Evolutionary conservation across 2,797 vertebrate species (phyloP).

Genomic region (Oceanodroma leucorhoa): DNA sequence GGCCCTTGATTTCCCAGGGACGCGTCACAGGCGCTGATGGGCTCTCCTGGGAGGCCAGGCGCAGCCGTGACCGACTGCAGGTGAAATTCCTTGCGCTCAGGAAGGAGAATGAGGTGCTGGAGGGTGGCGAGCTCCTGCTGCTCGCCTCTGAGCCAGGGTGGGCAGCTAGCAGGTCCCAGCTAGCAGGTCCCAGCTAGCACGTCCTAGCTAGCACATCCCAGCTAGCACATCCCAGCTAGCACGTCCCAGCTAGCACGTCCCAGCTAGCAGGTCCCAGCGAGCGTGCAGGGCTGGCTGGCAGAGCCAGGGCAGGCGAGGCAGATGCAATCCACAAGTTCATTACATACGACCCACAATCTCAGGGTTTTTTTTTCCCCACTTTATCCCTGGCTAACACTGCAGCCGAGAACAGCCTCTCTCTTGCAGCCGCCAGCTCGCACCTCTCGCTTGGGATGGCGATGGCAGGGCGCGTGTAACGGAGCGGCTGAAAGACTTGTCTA

Average conservation of each 20-base stretch:
- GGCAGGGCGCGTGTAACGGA: neutral
- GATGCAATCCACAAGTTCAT: neutral
- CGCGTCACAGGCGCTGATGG: neutral
- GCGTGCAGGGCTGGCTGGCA: neutral
- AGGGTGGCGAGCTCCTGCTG: neutral
- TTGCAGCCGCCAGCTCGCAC: neutral
- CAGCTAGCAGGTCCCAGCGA: neutral
- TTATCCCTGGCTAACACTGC: neutral
- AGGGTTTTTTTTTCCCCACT: neutral
- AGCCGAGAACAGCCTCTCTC: neutral
- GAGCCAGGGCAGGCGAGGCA: neutral
- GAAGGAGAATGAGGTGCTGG: neutral
- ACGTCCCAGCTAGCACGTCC: neutral
- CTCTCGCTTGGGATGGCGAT: neutral
- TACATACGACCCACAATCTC: rapidly evolving
- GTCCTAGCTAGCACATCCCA: too few relatives aligned
- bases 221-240: neutral
- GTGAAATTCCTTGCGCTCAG: neutral
- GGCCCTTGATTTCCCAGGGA: neutral
- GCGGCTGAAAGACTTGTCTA: neutral
- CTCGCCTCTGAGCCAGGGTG: neutral
- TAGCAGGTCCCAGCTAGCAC: too few relatives aligned
- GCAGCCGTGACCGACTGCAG: neutral
- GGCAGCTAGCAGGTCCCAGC: neutral
- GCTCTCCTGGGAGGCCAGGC: neutral